Evolutionary conservation across 1,140 invertebrate species (phyloP), one percentile per base, ranked within the genome.

Genomic region (Prorops nasuta): DNA sequence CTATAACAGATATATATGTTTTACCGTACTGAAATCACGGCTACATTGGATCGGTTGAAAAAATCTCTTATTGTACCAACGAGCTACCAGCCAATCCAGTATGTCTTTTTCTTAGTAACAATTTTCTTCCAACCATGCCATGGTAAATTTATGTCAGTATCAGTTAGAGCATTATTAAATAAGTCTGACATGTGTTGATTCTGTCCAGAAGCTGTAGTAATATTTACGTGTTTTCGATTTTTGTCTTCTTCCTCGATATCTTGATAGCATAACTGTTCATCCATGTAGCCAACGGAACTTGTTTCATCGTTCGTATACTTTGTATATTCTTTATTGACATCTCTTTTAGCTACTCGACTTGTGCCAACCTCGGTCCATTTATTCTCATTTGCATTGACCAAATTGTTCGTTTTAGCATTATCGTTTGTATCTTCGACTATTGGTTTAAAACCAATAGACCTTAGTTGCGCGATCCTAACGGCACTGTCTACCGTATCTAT

Each of bases 41-140:
- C 10, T 1, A 38, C 8, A 19, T 38, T 9, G 20, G 0, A 12
- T 17, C 15, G 12, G 20, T 1, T 12, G 6, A 38, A 16, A 38
- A 38, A 38, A 19, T 19, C 18, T 15, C 22, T 10, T 17, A n/a
- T n/a, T n/a, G n/a, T n/a, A n/a, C n/a, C n/a, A n/a, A n/a, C n/a
- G n/a, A n/a, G 31, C 34, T 57, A 67, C 65, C 65, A 69, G 3
- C 68, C 68, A 21, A 62, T 49, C 66, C 67, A 71, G 34, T 67
- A 64, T 6, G 54, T 44, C 21, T 54, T 34, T 48, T 65, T 49
- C 21, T 62, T 58, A 3, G 42, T 50, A 21, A 47, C 58, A 20
- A 64, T 58, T 57, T 75, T 71, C 43, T 67, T 69, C 69, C 74
- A 74, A 8, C 73, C 75, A 50, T 72, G 69, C 70, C 69, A 71